phyloP scores from a whole-genome alignment of 2,888 invertebrate genomes.

The Spialia ferax region DNA sequence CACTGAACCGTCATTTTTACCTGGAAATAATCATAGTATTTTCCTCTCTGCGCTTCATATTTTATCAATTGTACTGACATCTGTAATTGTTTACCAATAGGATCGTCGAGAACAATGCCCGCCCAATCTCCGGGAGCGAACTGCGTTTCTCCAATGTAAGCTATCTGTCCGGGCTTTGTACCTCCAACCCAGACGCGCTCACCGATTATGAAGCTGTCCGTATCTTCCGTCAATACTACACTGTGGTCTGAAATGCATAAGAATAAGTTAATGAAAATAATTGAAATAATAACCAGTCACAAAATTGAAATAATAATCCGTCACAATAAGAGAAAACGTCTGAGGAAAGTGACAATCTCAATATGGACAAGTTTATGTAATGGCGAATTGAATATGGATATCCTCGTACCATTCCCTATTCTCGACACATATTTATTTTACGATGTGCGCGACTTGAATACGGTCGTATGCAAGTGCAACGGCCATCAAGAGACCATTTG shows the following conservation, averaged over 20 bases:
- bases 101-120: slow-evolving; percentile 97
- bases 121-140: slow-evolving; percentile 99
- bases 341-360: slow-evolving; percentile 50
- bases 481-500: slow-evolving; percentile 67
- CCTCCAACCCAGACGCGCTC: slow-evolving; percentile 98
- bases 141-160: slow-evolving; percentile 97
- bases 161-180: slow-evolving; percentile 96
- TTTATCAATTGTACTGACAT: slow-evolving; percentile 9
- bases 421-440: slow-evolving; percentile 57
- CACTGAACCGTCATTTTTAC: slow-evolving; percentile 98
- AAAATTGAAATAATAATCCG: slow-evolving; percentile 49
- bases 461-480: slow-evolving; percentile 77
- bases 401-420: slow-evolving; percentile 62
- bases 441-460: slow-evolving; percentile 71
- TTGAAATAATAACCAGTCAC: slow-evolving; percentile 40
- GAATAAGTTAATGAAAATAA: slow-evolving; percentile 27
- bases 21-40: slow-evolving; percentile 73
- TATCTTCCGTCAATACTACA: slow-evolving; percentile 94
- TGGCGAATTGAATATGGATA: slow-evolving; percentile 66
- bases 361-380: slow-evolving; percentile 60
- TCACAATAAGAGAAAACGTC: slow-evolving; percentile 40
- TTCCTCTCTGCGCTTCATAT: background rate
- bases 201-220: slow-evolving; percentile 98
- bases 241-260: slow-evolving; percentile 90
- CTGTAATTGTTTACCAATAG: slow-evolving; percentile 90